Evolutionary conservation across 2,888 invertebrate species (phyloP).

Genomic region (Kuschelorhynchus macadamiae): DNA sequence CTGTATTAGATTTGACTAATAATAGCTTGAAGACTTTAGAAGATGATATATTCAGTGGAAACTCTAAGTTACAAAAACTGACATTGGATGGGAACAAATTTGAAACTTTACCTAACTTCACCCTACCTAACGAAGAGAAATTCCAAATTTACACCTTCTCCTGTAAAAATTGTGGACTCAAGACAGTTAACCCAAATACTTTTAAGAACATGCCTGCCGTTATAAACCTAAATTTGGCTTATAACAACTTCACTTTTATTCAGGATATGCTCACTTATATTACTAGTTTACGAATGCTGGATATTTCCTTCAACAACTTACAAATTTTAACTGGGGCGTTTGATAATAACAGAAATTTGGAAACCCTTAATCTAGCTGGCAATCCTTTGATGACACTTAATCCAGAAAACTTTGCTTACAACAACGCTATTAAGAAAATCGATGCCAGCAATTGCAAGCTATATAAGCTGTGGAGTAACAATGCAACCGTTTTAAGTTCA

Average conservation of each 20-base stretch:
- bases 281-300: conserved; percentile 77
- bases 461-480: conserved; percentile 75
- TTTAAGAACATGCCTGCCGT: conserved; percentile 81
- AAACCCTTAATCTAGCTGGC: conserved; percentile 78
- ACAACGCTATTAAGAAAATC: conserved; percentile 75
- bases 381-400: conserved; percentile 79
- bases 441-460: conserved; percentile 81
- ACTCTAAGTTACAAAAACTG: conserved; percentile 78
- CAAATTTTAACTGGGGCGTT: conserved; percentile 76
- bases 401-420: conserved; percentile 76
- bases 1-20: conserved; percentile 80
- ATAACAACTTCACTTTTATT: conserved; percentile 74
- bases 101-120: conserved; percentile 78
- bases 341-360: conserved; percentile 76
- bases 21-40: conserved; percentile 80
- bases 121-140: conserved; percentile 40
- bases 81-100: conserved; percentile 80
- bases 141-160: conserved; percentile 71
- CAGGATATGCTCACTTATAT: conserved; percentile 72
- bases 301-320: conserved; percentile 81
- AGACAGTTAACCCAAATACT: conserved; percentile 74
- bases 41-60: conserved; percentile 78
- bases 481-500: conserved; percentile 55
- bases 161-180: conserved; percentile 81
- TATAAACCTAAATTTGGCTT: conserved; percentile 73